Conservation (phyloP, 2,797 vertebrate species). For the Falco naumanni region DNA sequence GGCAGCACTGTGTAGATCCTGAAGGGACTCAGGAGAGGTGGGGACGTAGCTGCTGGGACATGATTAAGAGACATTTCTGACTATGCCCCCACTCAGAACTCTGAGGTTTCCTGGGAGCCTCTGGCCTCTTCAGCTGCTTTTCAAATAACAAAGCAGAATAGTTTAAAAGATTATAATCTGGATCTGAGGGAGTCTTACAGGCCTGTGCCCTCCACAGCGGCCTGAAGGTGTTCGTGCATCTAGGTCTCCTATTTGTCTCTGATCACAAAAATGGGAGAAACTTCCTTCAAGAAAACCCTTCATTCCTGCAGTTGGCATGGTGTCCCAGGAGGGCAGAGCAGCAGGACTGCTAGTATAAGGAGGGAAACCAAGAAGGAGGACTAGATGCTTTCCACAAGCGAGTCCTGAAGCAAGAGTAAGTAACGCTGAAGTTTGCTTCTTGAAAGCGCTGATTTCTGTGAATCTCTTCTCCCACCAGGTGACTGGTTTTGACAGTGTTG, state of each 20-base stretch:
- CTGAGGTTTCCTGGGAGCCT: background rate
- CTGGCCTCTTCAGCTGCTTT: background rate
- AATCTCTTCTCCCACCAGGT: constrained; percentile 78
- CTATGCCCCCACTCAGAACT: background rate
- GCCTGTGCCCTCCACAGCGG: background rate
- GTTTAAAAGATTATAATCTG: background rate
- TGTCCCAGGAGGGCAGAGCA: background rate
- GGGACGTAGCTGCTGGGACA: background rate
- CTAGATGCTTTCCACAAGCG: background rate
- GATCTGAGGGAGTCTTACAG: background rate
- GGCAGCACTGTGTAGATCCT: background rate
- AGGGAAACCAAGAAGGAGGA: background rate
- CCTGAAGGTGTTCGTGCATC: background rate
- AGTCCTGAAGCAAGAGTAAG: background rate
- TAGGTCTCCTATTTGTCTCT: background rate
- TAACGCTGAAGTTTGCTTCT: background rate
- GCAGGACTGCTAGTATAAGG: background rate
- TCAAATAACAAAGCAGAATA: background rate
- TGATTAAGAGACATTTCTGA: background rate
- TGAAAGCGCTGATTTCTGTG: background rate
- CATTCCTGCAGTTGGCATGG: background rate
- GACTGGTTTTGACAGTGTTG: constrained; percentile 97
- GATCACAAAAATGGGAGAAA: background rate
- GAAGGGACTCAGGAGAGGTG: background rate
- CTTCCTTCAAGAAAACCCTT: background rate